Evolutionary conservation across 2,797 vertebrate species (phyloP).

Genomic region (Aldrovandia affinis): DNA sequence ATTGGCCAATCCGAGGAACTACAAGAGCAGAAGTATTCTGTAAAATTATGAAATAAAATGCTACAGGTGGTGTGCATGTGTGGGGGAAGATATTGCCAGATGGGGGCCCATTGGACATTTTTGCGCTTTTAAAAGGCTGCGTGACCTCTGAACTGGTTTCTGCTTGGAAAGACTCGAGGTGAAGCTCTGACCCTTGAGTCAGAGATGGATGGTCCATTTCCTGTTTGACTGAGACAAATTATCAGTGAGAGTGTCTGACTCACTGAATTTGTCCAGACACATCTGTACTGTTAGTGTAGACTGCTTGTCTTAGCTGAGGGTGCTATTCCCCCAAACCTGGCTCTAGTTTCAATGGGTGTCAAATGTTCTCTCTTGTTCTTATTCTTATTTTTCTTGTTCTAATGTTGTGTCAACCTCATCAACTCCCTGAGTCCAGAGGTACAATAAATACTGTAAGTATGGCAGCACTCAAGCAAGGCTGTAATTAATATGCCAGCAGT

Average conservation of each 20-base stretch:
- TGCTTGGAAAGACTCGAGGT: not conserved
- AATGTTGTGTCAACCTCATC: not conserved
- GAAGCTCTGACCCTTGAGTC: not conserved
- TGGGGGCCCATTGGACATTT: not conserved
- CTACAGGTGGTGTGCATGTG: not conserved
- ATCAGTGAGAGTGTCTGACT: not conserved
- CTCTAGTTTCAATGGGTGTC: not conserved
- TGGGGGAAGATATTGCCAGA: not conserved
- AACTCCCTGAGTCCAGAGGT: not conserved
- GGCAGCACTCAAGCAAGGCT: not conserved
- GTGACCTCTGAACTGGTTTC: not conserved
- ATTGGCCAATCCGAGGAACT: not conserved
- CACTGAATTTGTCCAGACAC: not conserved
- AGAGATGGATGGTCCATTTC: not conserved
- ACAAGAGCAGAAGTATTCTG: not conserved
- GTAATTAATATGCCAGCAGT: not conserved
- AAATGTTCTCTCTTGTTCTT: not conserved
- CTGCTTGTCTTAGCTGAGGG: not conserved
- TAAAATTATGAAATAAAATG: not conserved
- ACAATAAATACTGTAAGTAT: not conserved
- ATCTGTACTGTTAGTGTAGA: not conserved
- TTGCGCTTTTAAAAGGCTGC: not conserved
- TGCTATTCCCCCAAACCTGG: not conserved
- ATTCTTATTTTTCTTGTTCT: not conserved
- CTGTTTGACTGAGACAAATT: not conserved